These are phyloP conservation scores for Polietes domitor DNA, from an alignment of 2,888 invertebrate species.

Conservation along the genomic window DNA sequence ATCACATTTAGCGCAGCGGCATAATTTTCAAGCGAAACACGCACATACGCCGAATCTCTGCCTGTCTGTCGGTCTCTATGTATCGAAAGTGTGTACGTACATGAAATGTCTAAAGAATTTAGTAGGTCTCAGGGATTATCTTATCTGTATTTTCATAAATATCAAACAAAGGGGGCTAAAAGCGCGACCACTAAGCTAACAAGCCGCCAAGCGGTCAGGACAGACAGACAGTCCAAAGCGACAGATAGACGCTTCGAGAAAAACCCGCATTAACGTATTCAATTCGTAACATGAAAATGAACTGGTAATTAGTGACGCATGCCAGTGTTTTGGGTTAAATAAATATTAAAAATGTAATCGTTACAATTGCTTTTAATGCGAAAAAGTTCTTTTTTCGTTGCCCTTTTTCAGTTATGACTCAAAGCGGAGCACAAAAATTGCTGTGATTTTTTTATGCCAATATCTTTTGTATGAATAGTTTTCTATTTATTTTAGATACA, in stretches of 20 bases:
- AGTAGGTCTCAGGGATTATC: conserved; percentile 65
- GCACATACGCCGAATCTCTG: conserved; percentile 21
- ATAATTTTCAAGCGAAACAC: conserved; percentile 34
- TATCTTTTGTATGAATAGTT: background rate
- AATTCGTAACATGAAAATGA: conserved; percentile 1
- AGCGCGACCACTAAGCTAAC: conserved; percentile 36
- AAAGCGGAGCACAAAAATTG: background rate
- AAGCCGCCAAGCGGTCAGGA: background rate
- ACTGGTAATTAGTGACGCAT: conserved; percentile 9
- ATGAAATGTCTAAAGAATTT: conserved; percentile 60
- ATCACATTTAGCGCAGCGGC: conserved; percentile 34
- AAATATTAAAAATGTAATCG: conserved; percentile 23
- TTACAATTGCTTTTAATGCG: background rate
- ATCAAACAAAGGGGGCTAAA: conserved; percentile 24
- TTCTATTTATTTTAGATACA: background rate
- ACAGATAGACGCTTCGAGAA: background rate
- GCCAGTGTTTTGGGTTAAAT: conserved; percentile 14
- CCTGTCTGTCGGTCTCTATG: background rate
- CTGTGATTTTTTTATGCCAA: background rate
- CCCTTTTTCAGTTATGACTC: conserved; percentile 3
- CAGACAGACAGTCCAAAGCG: conserved; percentile 50
- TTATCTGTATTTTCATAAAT: conserved; percentile 60
- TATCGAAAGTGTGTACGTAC: conserved; percentile 26
- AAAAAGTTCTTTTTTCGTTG: background rate
- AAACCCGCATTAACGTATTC: conserved; percentile 13